Evolutionary conservation across 2,888 invertebrate species (phyloP).

Genomic region (Geophilus truncorum): DNA sequence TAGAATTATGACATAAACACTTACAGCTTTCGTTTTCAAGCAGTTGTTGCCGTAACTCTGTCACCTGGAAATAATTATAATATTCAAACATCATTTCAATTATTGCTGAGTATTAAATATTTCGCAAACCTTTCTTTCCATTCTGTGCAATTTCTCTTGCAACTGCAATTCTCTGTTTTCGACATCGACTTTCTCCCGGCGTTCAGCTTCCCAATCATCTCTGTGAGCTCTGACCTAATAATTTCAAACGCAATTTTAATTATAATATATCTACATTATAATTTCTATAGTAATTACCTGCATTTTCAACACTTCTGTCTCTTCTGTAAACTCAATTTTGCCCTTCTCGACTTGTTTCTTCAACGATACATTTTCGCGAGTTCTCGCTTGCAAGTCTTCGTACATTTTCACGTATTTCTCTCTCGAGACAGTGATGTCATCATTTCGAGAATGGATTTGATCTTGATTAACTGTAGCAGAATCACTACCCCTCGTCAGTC

Average conservation of each 20-base stretch:
- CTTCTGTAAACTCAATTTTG: not conserved
- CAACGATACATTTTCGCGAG: not conserved
- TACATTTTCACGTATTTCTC: not conserved
- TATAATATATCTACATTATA: not conserved
- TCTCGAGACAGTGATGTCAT: not conserved
- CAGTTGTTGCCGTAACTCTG: not conserved
- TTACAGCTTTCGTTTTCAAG: slow-evolving; percentile 40
- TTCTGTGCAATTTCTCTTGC: slow-evolving; percentile 28
- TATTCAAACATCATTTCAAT: too few relatives aligned
- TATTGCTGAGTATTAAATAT: too few relatives aligned
- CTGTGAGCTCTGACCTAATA: slow-evolving; percentile 42
- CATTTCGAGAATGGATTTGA: not conserved
- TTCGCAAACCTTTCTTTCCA: not conserved
- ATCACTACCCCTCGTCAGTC: not conserved
- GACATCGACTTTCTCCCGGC: slow-evolving; percentile 44
- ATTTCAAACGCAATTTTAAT: not conserved
- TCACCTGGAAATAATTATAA: not conserved
- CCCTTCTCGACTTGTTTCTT: not conserved
- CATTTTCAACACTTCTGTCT: not conserved
- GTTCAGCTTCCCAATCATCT: slow-evolving; percentile 47
- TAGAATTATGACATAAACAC: slow-evolving; percentile 12
- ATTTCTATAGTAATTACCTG: not conserved
- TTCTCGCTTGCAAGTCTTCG: not conserved
- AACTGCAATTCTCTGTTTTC: slow-evolving; percentile 40
- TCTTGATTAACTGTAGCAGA: not conserved